These are phyloP conservation scores for Trachymyrmex septentrionalis DNA, from an alignment of 1,140 invertebrate genomes.

Conservation along the genomic window DNA sequence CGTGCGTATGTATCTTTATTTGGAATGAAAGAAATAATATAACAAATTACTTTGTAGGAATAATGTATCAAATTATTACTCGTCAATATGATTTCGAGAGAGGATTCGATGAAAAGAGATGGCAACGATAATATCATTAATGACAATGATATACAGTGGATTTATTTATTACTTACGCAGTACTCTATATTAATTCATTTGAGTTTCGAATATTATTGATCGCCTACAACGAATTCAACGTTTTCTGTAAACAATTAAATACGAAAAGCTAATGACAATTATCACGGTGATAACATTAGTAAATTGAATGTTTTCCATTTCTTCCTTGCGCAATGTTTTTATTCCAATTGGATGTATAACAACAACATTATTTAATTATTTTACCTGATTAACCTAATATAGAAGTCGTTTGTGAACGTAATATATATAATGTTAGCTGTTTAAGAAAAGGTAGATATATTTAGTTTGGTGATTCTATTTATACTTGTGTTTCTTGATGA, in stretches of 20 bases:
- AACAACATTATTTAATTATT: slow-evolving; percentile 18
- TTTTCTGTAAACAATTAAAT: slow-evolving; percentile 42
- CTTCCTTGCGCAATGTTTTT: not conserved
- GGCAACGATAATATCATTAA: not conserved
- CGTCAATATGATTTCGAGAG: not conserved
- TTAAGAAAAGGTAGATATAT: not conserved
- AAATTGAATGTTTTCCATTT: slow-evolving; percentile 18
- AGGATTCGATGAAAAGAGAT: not conserved
- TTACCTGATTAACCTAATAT: slow-evolving; percentile 10
- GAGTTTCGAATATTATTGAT: slow-evolving; percentile 10
- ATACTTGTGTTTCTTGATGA: not conserved
- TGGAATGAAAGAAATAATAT: no score
- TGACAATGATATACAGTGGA: slow-evolving; percentile 15
- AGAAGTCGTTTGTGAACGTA: not conserved
- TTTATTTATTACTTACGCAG: slow-evolving; percentile 41
- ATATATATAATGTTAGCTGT: not conserved
- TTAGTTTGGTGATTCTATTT: not conserved
- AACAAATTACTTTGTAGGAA: no score
- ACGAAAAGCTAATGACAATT: slow-evolving; percentile 38
- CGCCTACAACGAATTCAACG: not conserved
- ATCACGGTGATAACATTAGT: slow-evolving; percentile 9
- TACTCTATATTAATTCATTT: slow-evolving; percentile 19
- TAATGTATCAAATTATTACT: not conserved
- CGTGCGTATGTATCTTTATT: no score
- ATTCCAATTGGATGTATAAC: not conserved